These are phyloP conservation scores for Tinamus major DNA, from an alignment of 2,797 vertebrate species.

Conservation along the genomic window DNA sequence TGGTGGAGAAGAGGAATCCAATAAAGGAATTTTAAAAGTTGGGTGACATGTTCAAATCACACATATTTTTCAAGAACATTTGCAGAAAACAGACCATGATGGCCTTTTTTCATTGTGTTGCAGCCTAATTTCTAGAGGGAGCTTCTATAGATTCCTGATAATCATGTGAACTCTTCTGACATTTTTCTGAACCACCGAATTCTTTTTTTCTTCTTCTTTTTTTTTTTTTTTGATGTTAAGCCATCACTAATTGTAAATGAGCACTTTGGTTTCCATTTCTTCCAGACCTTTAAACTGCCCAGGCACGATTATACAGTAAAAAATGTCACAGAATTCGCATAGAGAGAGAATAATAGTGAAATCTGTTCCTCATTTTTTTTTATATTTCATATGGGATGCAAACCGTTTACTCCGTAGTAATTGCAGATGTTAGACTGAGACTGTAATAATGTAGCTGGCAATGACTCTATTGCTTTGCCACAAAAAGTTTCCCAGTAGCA, in stretches of 20 bases:
- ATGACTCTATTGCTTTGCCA: conserved; percentile 61
- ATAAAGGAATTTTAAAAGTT: neutral
- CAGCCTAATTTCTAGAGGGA: neutral
- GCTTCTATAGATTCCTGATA: conserved; percentile 10
- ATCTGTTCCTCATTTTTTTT: conserved; percentile 74
- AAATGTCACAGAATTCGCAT: conserved; percentile 52
- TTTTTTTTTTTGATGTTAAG: neutral
- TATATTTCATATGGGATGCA: conserved; percentile 72
- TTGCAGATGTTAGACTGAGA: conserved; percentile 72
- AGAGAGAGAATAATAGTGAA: conserved; percentile 59
- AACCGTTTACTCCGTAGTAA: conserved; percentile 72
- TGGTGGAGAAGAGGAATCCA: neutral
- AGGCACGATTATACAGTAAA: conserved; percentile 42
- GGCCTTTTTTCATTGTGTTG: neutral
- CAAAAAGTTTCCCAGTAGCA: conserved; percentile 76
- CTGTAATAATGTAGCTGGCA: conserved; percentile 71
- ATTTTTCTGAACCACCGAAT: neutral
- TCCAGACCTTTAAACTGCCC: conserved; percentile 41
- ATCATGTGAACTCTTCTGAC: neutral
- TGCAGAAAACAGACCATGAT: neutral
- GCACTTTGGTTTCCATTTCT: conserved; percentile 28
- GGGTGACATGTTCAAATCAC: neutral
- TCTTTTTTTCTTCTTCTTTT: neutral
- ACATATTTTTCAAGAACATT: neutral
- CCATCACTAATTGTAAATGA: conserved; percentile 39